Evolutionary conservation across 2,888 invertebrate species (phyloP), one percentile per base, ranked within the genome.

Genomic region (Flexamia atlantica): DNA sequence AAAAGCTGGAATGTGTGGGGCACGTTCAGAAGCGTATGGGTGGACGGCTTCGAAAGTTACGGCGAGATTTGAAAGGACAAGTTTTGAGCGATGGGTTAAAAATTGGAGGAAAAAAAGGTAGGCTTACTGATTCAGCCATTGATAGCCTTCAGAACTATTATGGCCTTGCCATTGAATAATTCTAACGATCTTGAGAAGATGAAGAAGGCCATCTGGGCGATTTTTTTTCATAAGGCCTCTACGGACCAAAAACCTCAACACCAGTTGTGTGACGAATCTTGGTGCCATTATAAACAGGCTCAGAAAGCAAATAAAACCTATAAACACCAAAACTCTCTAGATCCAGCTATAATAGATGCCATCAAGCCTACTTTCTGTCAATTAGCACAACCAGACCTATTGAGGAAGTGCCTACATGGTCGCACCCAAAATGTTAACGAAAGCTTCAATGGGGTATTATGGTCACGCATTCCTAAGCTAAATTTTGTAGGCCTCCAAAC

Each of bases 131-230:
- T 30, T 83, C 85, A 72, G 32, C 86, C 14, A 87, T 88, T 36
- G 84, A 86, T 46, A 83, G 86, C 81, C 57, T 88, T 64, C 87
- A 86, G 23, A 84, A 81, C 20, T 88, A 86, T 83, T 88, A 88
- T 80, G 87, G 88, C 23, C 57, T 86, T 20, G 87, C 87, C n/a
- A 88, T 88, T n/a, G n/a, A n/a, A n/a, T n/a, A n/a, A n/a, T n/a
- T n/a, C n/a, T n/a, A n/a, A n/a, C n/a, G 85, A 86, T 14, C 60
- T 85, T 9, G 87, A 86, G 42, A 81, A 85, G 12, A 87, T 88
- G 87, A 46, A 46, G 87, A 86, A 30, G 36, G 68, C 28, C 3
- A n/a, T 68, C 17, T 68, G 60, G 60, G 60, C 60, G 2, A 60
- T 36, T 23, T 88, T 85, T 81, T 85, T 84, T 23, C 88, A 88